Evolutionary conservation across 1,140 invertebrate genomes (phyloP), one percentile per base, ranked within the genome.

Genomic region (Probaryconus sp.): DNA sequence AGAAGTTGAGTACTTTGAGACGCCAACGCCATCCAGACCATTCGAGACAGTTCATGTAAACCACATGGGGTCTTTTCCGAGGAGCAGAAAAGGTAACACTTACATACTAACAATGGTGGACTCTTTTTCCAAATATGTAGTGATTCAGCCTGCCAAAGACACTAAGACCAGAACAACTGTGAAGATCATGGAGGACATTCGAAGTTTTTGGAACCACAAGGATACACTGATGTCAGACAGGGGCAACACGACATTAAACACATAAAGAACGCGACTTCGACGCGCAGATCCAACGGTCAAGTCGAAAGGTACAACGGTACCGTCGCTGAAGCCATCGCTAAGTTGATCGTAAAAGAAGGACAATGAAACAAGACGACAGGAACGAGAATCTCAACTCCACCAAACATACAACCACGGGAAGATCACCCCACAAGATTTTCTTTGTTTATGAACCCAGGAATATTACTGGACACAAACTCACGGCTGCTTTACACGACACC

Each of bases 91-190:
- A 7, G 3, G 28, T 5, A 75, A 78, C 20, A 26, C 33, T 0
- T 68, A 78, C 20, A 7, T 78, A 2, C 37, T 87, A 6, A 81
- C 83, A 1, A 67, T 76, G 0, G 56, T 87, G 0, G 86, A 87
- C 18, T 79, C 80, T 0, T 88, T 77, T 45, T 82, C 79, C 0
- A 84, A 81, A 50, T 86, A 42, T 11, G 16, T n/a, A 1, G 18
- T 20, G 2, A n/a, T n/a, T n/a, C n/a, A n/a, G n/a, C n/a, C n/a
- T n/a, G n/a, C n/a, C n/a, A n/a, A n/a, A n/a, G n/a, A n/a, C n/a
- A n/a, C n/a, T n/a, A n/a, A n/a, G n/a, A n/a, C n/a, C n/a, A n/a
- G n/a, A n/a, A n/a, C n/a, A n/a, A n/a, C n/a, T n/a, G n/a, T n/a
- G n/a, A n/a, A n/a, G n/a, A n/a, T n/a, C n/a, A n/a, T n/a, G n/a